phyloP scores from a whole-genome alignment of 2,113 vertebrate genomes.

The Tapirus terrestris region DNA sequence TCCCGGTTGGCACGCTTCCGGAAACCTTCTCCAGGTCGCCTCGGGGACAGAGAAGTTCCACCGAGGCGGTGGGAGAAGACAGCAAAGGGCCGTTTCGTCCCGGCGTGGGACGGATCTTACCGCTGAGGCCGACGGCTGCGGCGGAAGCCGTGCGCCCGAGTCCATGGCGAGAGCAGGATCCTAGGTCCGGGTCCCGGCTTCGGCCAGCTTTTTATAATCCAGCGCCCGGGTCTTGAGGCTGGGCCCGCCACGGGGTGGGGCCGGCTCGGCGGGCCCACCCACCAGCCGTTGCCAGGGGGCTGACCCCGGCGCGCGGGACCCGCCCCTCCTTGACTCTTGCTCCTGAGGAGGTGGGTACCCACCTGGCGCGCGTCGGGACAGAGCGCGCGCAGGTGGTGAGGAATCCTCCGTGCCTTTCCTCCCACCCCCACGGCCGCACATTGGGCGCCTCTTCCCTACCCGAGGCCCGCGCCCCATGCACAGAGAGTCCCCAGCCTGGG shows the following conservation, averaged over 20 bases:
- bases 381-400: neutral
- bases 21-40: too few relatives aligned
- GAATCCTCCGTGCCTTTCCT: accelerated
- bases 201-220: neutral
- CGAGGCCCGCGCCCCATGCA: neutral
- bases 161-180: neutral
- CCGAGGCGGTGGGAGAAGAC: too few relatives aligned
- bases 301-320: accelerated
- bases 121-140: accelerated
- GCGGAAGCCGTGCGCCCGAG: neutral
- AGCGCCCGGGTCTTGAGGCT: neutral
- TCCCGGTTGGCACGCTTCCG: neutral
- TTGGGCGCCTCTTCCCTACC: neutral
- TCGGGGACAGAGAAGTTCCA: neutral
- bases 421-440: accelerated
- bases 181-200: accelerated
- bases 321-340: neutral
- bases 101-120: neutral
- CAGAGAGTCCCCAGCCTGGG: neutral
- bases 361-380: accelerated
- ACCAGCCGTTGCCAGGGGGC: accelerated
- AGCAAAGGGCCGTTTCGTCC: neutral
- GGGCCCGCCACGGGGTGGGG: accelerated
- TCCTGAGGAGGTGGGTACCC: accelerated
- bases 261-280: neutral